These are phyloP conservation scores for Acromyrmex heyeri DNA, from an alignment of 1,140 invertebrate species.

Conservation along the genomic window DNA sequence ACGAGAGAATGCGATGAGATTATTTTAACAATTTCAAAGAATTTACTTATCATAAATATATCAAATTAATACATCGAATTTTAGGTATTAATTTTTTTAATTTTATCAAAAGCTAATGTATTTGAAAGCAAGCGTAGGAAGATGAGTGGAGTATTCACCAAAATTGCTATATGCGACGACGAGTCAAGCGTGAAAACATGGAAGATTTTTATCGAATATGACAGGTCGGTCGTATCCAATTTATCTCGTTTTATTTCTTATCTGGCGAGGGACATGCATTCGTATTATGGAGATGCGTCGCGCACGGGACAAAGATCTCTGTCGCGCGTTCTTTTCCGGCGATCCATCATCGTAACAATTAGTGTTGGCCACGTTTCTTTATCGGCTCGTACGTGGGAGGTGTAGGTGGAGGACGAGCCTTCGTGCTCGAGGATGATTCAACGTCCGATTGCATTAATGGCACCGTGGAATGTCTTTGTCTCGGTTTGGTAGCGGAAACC, in stretches of 20 bases:
- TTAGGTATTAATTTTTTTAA: neutral
- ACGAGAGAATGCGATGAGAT: neutral
- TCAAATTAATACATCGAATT: neutral
- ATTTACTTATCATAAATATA: neutral
- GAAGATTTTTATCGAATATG: conserved; percentile 52
- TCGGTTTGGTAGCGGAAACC: conserved; percentile 68
- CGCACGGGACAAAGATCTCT: conserved; percentile 44
- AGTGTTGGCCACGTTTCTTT: conserved; percentile 72
- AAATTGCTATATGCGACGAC: conserved; percentile 16
- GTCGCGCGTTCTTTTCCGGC: conserved; percentile 49
- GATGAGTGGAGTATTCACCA: conserved; percentile 3
- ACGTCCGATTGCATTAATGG: conserved; percentile 74
- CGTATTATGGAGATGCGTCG: conserved; percentile 41
- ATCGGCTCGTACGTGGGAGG: conserved; percentile 75
- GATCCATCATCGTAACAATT: conserved; percentile 82
- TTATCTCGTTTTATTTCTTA: conserved; percentile 58
- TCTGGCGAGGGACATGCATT: conserved; percentile 34
- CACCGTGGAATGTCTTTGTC: conserved; percentile 64
- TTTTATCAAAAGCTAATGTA: neutral
- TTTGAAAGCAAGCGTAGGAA: neutral
- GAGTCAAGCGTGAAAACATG: conserved; percentile 20
- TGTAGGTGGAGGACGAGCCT: conserved; percentile 70
- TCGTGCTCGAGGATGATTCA: conserved; percentile 73
- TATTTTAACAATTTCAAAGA: neutral
- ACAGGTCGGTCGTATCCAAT: conserved; percentile 53